Percentiles rank a stretch among this genome's conserved stretches.
phyloP scores from a whole-genome alignment of 1,140 invertebrate species.

The Cheumatopsyche charites region DNA sequence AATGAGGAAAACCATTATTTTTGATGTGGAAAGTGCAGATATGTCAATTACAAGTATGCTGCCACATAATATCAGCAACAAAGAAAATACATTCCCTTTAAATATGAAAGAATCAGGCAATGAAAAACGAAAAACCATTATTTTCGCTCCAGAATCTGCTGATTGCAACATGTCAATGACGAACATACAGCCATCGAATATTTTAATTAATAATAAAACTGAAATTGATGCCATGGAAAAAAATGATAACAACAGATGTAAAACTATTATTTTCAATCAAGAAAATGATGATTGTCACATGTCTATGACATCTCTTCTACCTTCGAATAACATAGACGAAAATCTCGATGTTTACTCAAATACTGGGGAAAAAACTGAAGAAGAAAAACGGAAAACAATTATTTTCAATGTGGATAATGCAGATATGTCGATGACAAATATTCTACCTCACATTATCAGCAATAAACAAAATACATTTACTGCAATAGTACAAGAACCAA shows the following conservation, averaged over 20 bases:
- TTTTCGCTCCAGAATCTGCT: slow-evolving; percentile 5
- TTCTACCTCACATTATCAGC: not conserved
- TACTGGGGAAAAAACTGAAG: not conserved
- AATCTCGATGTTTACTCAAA: not conserved
- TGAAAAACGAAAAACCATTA: slow-evolving; percentile 19
- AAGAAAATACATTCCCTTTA: not conserved
- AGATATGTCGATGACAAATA: not conserved
- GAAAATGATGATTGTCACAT: slow-evolving; percentile 14
- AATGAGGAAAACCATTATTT: not conserved
- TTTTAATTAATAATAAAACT: not conserved
- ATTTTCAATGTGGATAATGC: not conserved
- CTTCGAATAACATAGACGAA: not conserved
- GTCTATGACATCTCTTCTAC: slow-evolving; percentile 29
- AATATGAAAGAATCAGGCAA: not conserved
- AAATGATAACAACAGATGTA: slow-evolving; percentile 5
- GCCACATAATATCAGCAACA: not conserved
- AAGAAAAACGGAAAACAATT: not conserved
- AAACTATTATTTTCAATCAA: slow-evolving; percentile 35
- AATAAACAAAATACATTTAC: not conserved
- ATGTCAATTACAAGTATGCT: slow-evolving; percentile 28
- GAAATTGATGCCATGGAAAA: not conserved
- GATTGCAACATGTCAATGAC: slow-evolving; percentile 37
- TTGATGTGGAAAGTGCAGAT: slow-evolving; percentile 7
- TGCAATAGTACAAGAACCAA: not conserved
- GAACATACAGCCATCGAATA: not conserved